phyloP scores from a whole-genome alignment of 2,888 invertebrate genomes.

The Ornithoptera priamus region DNA sequence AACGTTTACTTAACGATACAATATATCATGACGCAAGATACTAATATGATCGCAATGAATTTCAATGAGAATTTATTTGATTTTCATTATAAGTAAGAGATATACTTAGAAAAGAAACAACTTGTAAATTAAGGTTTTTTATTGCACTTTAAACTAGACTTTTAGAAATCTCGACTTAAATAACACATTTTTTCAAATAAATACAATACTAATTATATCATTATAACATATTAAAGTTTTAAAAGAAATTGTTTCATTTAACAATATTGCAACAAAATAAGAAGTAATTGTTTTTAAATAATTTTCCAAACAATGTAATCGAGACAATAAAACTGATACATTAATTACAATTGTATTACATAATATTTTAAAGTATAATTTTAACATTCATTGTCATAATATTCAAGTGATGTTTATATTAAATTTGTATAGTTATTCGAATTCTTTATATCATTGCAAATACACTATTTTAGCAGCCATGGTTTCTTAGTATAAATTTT shows the following conservation, averaged over 20 bases:
- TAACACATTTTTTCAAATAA: neutral
- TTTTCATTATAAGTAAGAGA: neutral
- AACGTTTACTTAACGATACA: neutral
- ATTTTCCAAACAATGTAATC: neutral
- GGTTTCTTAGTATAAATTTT: slow-evolving; percentile 33
- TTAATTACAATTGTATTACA: neutral
- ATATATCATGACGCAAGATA: neutral
- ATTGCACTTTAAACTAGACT: neutral
- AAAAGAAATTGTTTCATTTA: neutral
- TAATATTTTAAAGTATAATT: too few species aligned
- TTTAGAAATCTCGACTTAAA: neutral
- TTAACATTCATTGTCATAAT: neutral
- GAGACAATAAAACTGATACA: neutral
- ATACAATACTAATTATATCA: neutral
- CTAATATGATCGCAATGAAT: neutral
- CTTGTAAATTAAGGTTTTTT: neutral
- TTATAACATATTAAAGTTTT: neutral
- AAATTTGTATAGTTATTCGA: neutral
- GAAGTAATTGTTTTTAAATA: neutral
- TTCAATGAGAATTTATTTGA: neutral
- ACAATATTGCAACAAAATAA: neutral
- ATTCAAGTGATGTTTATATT: neutral
- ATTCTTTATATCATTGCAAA: slow-evolving; percentile 2
- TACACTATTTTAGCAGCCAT: neutral
- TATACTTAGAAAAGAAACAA: neutral